Evolutionary conservation across 2,113 vertebrate genomes (phyloP).

Genomic region (Charadrius vociferus): DNA sequence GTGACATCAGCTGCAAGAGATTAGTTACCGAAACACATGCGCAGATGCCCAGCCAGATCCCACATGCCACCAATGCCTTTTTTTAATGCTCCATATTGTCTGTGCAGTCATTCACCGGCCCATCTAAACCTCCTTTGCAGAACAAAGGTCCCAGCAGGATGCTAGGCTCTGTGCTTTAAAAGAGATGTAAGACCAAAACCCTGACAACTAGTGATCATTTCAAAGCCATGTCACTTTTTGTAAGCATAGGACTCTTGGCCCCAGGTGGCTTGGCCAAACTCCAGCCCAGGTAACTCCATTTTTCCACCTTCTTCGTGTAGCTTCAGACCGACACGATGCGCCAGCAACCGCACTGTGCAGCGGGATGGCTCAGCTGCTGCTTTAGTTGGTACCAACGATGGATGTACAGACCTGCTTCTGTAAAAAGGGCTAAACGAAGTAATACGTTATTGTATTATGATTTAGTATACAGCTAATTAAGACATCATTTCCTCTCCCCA

Average conservation of each 20-base stretch:
- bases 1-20: not conserved
- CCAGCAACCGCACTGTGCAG: not conserved
- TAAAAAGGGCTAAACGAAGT: not conserved
- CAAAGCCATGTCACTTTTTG: not conserved
- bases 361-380: not conserved
- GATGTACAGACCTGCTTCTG: not conserved
- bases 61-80: not conserved
- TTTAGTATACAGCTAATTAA: not conserved
- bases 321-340: not conserved
- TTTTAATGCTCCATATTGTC: not conserved
- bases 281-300: not conserved
- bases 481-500: not conserved
- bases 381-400: fast-evolving
- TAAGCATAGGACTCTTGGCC: not conserved
- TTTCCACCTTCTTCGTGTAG: not conserved
- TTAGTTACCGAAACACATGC: not conserved
- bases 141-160: not conserved
- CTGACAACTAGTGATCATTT: fast-evolving
- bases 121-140: not conserved
- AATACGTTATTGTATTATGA: not conserved
- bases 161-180: not conserved
- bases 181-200: not conserved
- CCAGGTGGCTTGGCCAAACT: not conserved
- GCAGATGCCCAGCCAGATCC: not conserved
- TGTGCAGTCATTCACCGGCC: not conserved